Conservation (phyloP, 35 echinoderm and acorn worm species). For the Strongylocentrotus purpuratus region DNA sequence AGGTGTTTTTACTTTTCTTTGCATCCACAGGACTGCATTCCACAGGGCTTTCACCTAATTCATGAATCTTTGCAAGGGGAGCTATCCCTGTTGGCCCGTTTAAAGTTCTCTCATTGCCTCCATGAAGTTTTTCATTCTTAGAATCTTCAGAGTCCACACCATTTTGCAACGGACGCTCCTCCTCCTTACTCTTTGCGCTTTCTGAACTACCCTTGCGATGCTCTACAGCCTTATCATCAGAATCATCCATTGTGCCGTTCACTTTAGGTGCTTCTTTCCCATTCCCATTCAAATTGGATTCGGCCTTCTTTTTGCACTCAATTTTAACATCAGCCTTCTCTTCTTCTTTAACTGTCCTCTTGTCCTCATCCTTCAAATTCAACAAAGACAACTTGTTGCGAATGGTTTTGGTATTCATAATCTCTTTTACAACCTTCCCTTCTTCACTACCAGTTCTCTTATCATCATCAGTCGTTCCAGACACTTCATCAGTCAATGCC, state of each 20-base stretch:
- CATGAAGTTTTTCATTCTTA: conserved; percentile 27
- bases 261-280: conserved; percentile 30
- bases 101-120: conserved; percentile 19
- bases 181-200: background rate
- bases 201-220: conserved; percentile 3
- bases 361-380: background rate
- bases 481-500: background rate
- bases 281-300: conserved; percentile 28
- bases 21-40: conserved; percentile 25
- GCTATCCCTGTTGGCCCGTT: conserved; percentile 29
- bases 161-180: background rate
- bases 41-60: conserved; percentile 29
- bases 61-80: conserved; percentile 37
- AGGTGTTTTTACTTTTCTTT: conserved; percentile 29
- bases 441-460: background rate
- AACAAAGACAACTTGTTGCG: background rate
- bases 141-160: conserved; percentile 1
- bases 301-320: background rate
- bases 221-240: background rate
- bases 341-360: background rate
- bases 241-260: background rate
- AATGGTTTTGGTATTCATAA: background rate
- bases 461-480: conserved; percentile 20
- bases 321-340: background rate
- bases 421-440: background rate